Evolutionary conservation across 1,140 invertebrate genomes (phyloP).

Genomic region (Hypothenemus hampei): DNA sequence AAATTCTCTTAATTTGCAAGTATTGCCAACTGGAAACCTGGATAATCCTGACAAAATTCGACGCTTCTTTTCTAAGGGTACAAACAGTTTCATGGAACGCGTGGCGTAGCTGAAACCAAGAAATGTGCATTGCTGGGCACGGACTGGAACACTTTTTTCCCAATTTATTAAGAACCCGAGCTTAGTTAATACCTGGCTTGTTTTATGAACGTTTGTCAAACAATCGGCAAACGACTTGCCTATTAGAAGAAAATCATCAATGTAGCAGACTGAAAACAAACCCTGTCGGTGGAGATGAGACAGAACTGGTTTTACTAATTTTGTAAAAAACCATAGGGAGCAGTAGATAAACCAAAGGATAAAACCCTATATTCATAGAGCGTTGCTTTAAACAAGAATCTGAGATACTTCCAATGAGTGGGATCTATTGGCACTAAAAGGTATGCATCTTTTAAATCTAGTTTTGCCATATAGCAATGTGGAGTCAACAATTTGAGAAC

Average conservation of each 20-base stretch:
- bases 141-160: not conserved
- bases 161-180: not conserved
- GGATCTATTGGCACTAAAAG: not conserved
- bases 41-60: too few relatives aligned
- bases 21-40: too few relatives aligned
- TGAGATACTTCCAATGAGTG: not conserved
- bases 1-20: too few relatives aligned
- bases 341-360: conserved; percentile 12
- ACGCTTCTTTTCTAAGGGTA: too few relatives aligned
- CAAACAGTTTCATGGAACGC: too few relatives aligned
- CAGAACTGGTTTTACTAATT: conserved; percentile 12
- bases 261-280: not conserved
- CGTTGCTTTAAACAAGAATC: not conserved
- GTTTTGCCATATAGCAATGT: not conserved
- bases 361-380: conserved; percentile 12
- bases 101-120: not conserved
- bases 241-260: not conserved
- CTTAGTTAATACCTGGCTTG: not conserved
- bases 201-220: not conserved
- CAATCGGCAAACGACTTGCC: not conserved
- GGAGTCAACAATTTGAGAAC: conserved; percentile 22
- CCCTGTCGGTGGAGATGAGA: conserved; percentile 1
- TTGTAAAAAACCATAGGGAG: too few relatives aligned
- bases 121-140: not conserved
- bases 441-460: conserved; percentile 1